Evolutionary conservation across 2,113 vertebrate genomes (phyloP).

Genomic region (Enhydra lutris): DNA sequence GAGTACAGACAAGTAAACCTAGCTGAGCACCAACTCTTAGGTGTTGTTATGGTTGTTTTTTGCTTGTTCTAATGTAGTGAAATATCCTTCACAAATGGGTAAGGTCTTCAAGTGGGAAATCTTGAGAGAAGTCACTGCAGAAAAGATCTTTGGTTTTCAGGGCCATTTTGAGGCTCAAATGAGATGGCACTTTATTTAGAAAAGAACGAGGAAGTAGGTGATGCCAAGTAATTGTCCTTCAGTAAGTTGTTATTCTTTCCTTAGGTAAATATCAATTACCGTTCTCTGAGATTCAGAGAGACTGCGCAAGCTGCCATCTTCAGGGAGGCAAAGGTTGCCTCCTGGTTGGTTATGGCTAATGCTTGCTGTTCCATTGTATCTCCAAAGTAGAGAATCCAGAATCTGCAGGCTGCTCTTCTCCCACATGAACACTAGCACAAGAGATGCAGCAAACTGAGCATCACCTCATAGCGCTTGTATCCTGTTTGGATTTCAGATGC

Average conservation of each 20-base stretch:
- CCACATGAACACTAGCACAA: no score
- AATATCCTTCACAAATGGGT: not conserved
- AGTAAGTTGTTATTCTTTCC: not conserved
- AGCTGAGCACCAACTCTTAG: not conserved
- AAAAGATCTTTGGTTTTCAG: not conserved
- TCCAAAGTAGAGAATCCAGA: not conserved
- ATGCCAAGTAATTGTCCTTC: not conserved
- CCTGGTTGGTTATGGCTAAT: not conserved
- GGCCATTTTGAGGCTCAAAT: not conserved
- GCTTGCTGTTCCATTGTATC: not conserved
- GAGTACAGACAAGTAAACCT: not conserved
- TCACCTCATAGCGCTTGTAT: not conserved
- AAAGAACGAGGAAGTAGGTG: not conserved
- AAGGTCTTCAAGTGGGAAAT: not conserved
- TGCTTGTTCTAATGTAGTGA: not conserved
- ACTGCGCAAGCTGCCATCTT: not conserved
- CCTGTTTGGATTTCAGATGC: conserved; percentile 74
- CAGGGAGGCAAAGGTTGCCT: not conserved
- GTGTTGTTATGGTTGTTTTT: not conserved
- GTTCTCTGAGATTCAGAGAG: not conserved
- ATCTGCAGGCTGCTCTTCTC: not conserved
- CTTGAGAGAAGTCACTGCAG: not conserved
- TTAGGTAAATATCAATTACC: not conserved
- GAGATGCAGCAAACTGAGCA: not conserved
- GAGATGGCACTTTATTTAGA: not conserved